phyloP scores from a whole-genome alignment of 1,140 invertebrate genomes.

The Lerema accius region DNA sequence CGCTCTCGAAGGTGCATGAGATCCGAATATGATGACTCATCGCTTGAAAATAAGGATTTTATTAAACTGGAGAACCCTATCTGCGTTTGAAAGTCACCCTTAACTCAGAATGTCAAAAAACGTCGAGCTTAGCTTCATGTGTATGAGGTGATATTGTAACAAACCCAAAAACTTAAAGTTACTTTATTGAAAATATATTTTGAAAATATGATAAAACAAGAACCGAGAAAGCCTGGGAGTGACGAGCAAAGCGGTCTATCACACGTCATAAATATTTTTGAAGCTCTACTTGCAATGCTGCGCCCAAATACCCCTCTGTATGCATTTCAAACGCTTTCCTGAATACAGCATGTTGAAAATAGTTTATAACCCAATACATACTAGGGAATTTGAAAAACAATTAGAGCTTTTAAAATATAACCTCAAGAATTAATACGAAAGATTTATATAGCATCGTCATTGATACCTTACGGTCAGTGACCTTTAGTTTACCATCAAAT shows the following conservation, averaged over 20 bases:
- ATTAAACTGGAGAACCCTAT: too few relatives aligned
- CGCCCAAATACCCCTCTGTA: constrained; percentile 64
- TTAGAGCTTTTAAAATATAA: too few relatives aligned
- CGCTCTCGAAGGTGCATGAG: constrained; percentile 61
- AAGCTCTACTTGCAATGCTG: constrained; percentile 49
- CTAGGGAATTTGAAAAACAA: too few relatives aligned
- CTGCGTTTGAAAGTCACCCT: too few relatives aligned
- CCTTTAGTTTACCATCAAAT: too few relatives aligned
- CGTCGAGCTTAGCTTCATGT: too few relatives aligned
- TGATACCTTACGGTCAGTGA: too few relatives aligned
- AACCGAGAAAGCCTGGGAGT: background rate
- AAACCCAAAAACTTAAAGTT: too few relatives aligned
- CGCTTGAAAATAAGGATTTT: constrained; percentile 42
- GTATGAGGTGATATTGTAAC: too few relatives aligned
- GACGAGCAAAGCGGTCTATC: constrained; percentile 70
- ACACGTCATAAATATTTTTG: constrained; percentile 77
- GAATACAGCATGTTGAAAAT: constrained; percentile 40
- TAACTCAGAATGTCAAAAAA: too few relatives aligned
- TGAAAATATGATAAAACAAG: background rate
- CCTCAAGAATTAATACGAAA: too few relatives aligned
- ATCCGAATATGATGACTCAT: constrained; percentile 75
- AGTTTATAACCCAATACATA: constrained; percentile 11
- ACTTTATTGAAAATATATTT: constrained; percentile 6
- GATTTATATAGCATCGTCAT: too few relatives aligned
- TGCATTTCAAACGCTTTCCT: constrained; percentile 48